Conservation (phyloP, 35 echinoderm and acorn worm species). For the Ptychodera flava region DNA sequence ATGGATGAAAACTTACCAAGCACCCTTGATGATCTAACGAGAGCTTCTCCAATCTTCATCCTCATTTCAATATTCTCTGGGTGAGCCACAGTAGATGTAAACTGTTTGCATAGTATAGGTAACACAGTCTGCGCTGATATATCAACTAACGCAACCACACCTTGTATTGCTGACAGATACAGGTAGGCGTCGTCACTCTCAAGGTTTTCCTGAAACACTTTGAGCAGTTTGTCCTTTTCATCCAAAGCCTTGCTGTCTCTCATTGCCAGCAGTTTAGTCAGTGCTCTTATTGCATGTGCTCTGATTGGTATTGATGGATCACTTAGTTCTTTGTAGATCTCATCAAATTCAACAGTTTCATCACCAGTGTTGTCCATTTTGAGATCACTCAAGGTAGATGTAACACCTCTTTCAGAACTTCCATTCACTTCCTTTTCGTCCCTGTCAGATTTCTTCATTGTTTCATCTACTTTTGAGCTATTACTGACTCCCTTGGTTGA, state of each 20-base stretch:
- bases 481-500: not conserved
- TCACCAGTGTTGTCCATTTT: not conserved
- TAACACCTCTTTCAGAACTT: not conserved
- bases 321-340: constrained; percentile 73
- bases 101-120: constrained; percentile 55
- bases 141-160: constrained; percentile 59
- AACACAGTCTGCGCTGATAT: constrained; percentile 60
- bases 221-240: constrained; percentile 55
- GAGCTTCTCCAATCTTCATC: constrained; percentile 85
- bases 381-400: not conserved
- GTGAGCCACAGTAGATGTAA: not conserved
- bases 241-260: constrained; percentile 66
- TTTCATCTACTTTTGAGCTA: no score
- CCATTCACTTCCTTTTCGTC: not conserved
- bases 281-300: constrained; percentile 68
- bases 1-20: constrained; percentile 80
- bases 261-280: constrained; percentile 45
- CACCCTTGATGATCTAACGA: constrained; percentile 65
- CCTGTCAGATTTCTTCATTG: not conserved
- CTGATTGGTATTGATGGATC: constrained; percentile 72
- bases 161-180: constrained; percentile 74
- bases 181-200: constrained; percentile 82
- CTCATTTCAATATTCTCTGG: constrained; percentile 35
- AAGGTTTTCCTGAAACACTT: constrained; percentile 73
- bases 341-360: constrained; percentile 59